Evolutionary conservation across 2,797 vertebrate genomes (phyloP), one percentile per base, ranked within the genome.

Genomic region (Channallabes apus): DNA sequence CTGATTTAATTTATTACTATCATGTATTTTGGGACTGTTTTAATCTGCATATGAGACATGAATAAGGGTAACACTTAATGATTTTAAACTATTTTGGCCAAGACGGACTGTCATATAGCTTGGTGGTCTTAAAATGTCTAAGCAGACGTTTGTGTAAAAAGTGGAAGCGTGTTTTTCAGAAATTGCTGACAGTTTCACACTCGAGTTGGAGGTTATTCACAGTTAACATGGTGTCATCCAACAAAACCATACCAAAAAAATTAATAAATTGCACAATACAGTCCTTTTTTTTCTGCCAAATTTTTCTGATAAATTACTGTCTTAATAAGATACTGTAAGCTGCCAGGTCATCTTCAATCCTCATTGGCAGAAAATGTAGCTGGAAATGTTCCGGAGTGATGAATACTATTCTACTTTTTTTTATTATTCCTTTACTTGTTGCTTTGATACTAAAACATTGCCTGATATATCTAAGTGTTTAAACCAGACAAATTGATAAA

Each of bases 1-100:
- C 35, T 51, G 72, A 58, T 18, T 46, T 75, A 77, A 69, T 69
- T 77, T 6, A 85, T 85, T 78, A 85, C 51, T 61, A 64, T 46
- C 27, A 64, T 32, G 29, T 77, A 65, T 65, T 54, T 29, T 56
- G 22, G 29, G 15, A 46, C 18, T 22, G 41, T 75, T 51, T 51
- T 75, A 75, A 64, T 76, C 18, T 51, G 18, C 58, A 15, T 73
- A n/a, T 58, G 80, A 82, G 65, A 24, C n/a, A 64, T 46, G 58
- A 65, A 80, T 51, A 80, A 80, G 27, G 4, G 4, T 27, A 64
- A 51, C 78, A 11, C 78, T 65, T 64, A 65, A 27, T 46, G 78
- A 46, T 14, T 58, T 22, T 41, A 2, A 62, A 27, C 58, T 27
- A 17, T 35, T 79, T 79, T n/a, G 77, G 32, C 32, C 62, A 35